Conservation (phyloP, 2,113 vertebrate genomes). For the Dicaeum eximium region DNA sequence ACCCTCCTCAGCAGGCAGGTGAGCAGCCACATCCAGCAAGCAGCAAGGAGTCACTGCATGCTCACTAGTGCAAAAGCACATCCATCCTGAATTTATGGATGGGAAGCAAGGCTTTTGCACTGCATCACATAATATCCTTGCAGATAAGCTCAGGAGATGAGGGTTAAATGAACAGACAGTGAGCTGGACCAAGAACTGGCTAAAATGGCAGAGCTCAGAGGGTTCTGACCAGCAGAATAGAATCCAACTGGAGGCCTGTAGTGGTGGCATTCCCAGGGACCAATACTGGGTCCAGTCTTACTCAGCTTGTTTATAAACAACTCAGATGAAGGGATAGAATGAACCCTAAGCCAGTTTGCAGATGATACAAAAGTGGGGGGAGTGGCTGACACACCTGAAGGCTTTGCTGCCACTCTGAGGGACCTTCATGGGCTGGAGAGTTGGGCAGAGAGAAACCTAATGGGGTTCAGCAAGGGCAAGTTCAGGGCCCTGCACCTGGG, state of each 20-base stretch:
- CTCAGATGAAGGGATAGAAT: neutral
- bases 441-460: neutral
- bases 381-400: neutral
- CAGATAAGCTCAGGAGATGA: neutral
- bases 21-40: neutral
- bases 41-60: neutral
- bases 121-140: neutral
- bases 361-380: neutral
- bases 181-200: neutral
- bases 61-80: neutral
- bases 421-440: neutral
- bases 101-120: neutral
- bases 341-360: neutral
- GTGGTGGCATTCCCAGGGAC: neutral
- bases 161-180: neutral
- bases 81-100: neutral
- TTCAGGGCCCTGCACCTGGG: neutral
- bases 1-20: neutral
- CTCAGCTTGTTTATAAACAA: neutral
- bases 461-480: neutral
- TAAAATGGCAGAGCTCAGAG: neutral
- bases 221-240: neutral
- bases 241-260: rapidly evolving
- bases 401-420: neutral
- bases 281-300: neutral